Evolutionary conservation across 2,888 invertebrate species (phyloP).

Genomic region (Rhingia campestris): DNA sequence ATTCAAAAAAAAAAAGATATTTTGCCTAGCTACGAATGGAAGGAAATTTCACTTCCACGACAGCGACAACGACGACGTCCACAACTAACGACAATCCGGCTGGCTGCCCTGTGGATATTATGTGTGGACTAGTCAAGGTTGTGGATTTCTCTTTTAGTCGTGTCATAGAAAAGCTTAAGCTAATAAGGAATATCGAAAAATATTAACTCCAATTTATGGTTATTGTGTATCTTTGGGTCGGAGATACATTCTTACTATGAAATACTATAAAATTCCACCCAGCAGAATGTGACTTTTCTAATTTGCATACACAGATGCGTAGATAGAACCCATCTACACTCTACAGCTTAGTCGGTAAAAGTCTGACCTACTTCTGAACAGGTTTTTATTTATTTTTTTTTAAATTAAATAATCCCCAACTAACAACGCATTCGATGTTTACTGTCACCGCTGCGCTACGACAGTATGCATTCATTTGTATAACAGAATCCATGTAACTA

Average conservation of each 20-base stretch:
- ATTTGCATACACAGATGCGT: slow-evolving; percentile 43
- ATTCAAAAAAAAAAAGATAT: slow-evolving; percentile 44
- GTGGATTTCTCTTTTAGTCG: slow-evolving; percentile 63
- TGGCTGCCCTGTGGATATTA: slow-evolving; percentile 49
- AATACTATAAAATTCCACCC: background rate
- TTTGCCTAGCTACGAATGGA: slow-evolving; percentile 46
- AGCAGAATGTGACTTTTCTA: slow-evolving; percentile 9
- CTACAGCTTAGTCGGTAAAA: slow-evolving; percentile 4
- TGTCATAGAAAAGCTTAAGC: slow-evolving; percentile 11
- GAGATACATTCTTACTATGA: background rate
- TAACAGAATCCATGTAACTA: slow-evolving; percentile 6
- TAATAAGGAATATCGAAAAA: background rate
- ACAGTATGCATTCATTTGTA: background rate
- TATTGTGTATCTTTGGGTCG: background rate
- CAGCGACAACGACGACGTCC: slow-evolving; percentile 3
- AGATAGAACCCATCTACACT: slow-evolving; percentile 12
- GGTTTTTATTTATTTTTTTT: slow-evolving; percentile 33
- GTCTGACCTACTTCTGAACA: slow-evolving; percentile 58
- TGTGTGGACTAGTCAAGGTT: slow-evolving; percentile 61
- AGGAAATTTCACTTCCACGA: slow-evolving; percentile 62
- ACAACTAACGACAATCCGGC: no score
- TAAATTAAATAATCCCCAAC: slow-evolving; percentile 63
- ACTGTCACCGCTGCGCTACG: slow-evolving; percentile 25
- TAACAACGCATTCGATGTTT: no score
- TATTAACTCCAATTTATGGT: background rate